Evolutionary conservation across 1,140 invertebrate species (phyloP).

Genomic region (Ericerus pela): DNA sequence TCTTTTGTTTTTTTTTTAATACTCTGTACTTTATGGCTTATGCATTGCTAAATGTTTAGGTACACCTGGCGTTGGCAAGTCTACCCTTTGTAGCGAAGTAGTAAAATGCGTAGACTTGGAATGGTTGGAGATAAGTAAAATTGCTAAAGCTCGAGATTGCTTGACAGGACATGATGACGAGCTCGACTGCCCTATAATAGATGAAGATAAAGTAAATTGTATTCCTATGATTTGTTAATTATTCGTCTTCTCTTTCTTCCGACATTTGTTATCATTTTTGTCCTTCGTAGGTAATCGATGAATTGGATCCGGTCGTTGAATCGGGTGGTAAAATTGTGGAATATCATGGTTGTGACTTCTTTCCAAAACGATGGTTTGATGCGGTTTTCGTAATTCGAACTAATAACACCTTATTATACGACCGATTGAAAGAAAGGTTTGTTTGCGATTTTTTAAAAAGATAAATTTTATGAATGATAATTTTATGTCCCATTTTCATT

Average conservation of each 20-base stretch:
- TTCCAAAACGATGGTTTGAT: conserved; percentile 93
- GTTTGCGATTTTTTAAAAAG: too few relatives aligned
- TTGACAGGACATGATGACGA: conserved; percentile 70
- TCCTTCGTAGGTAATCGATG: conserved; percentile 73
- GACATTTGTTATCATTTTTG: too few relatives aligned
- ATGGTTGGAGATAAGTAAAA: conserved; percentile 79
- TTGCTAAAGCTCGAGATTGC: conserved; percentile 72
- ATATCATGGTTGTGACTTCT: conserved; percentile 93
- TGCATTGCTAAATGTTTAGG: conserved; percentile 35
- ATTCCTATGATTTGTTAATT: too few relatives aligned
- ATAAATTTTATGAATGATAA: too few relatives aligned
- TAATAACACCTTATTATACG: conserved; percentile 74
- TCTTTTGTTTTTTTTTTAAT: too few relatives aligned
- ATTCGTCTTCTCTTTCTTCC: too few relatives aligned
- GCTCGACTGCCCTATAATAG: conserved; percentile 69
- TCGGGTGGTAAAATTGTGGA: conserved; percentile 86
- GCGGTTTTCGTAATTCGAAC: conserved; percentile 85
- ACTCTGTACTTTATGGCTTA: too few relatives aligned
- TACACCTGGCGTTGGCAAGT: conserved; percentile 88
- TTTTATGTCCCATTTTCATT: neutral
- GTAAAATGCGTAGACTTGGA: conserved; percentile 50
- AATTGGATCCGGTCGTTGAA: conserved; percentile 65
- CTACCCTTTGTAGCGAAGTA: conserved; percentile 56
- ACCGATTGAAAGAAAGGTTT: conserved; percentile 61
- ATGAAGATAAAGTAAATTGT: conserved; percentile 74